These are phyloP conservation scores for Microcebus jonahi DNA, from an alignment of 2,113 vertebrate genomes.

Conservation along the genomic window DNA sequence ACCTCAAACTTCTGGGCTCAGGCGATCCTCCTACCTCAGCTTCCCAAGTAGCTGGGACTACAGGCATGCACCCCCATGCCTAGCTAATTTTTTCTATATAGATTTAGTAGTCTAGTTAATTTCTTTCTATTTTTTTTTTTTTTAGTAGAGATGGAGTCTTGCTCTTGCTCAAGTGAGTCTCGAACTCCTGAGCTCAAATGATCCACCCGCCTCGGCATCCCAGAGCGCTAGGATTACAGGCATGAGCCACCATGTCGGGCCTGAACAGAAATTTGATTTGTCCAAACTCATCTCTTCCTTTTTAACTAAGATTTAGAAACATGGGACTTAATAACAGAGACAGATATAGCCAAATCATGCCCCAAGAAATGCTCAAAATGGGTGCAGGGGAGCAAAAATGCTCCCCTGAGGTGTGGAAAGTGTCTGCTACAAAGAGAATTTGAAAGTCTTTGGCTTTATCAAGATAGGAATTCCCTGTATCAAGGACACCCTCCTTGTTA, in stretches of 20 bases:
- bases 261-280: background rate
- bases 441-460: background rate
- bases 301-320: background rate
- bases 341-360: background rate
- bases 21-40: too few relatives aligned
- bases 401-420: background rate
- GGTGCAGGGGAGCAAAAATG: background rate
- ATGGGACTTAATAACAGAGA: background rate
- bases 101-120: too few relatives aligned
- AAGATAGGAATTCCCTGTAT: background rate
- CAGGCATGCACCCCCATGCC: too few relatives aligned
- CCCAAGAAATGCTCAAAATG: background rate
- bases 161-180: too few relatives aligned
- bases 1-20: too few relatives aligned
- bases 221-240: too few relatives aligned
- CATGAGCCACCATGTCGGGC: fast-evolving
- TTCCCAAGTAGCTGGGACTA: too few relatives aligned
- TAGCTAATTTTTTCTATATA: too few relatives aligned
- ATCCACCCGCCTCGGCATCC: too few relatives aligned
- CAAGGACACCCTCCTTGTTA: background rate
- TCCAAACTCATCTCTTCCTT: background rate
- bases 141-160: too few relatives aligned
- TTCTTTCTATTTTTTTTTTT: too few relatives aligned
- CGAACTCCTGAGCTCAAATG: too few relatives aligned
- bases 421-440: background rate